Evolutionary conservation across 2,797 vertebrate species (phyloP), one percentile per base, ranked within the genome.

Genomic region (Euphonia xanthogaster): DNA sequence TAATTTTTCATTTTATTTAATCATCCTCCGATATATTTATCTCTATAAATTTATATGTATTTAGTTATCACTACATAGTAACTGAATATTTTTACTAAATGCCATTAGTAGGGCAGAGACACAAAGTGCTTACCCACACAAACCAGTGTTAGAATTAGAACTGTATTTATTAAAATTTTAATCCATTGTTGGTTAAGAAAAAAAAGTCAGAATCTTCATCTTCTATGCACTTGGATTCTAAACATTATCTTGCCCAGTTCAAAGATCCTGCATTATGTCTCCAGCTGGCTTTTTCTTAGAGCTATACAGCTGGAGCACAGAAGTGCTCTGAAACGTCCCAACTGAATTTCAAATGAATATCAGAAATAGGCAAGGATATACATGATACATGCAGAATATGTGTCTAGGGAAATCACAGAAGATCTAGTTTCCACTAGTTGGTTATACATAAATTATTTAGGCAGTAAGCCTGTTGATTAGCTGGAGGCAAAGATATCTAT

Each of bases 361-460:
- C 93, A 96, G 87, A 96, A 96, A 96, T 95, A 96, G 93, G 67
- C 91, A 94, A 86, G 62, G 87, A 94, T 95, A 95, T 91, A 92
- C 96, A 96, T 94, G 95, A 92, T 95, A 94, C 93, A 96, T 95
- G 91, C 66, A 7, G 82, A 93, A 86, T 88, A 75, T 63, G 95
- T 94, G 88, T 86, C 91, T 90, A 81, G 95, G 96, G 96, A 97
- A 97, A 96, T 95, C 94, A 95, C 87, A 96, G 91, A 87, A 95
- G 92, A 96, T 95, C 96, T 90, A 89, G 77, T 95, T 96, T 94
- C 95, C 85, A 93, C 86, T 93, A 78, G 87, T 67, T 92, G 89
- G 93, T 95, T 94, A 93, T 91, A 84, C 89, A 95, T 97, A 88
- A 94, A 95, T 97, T 95, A 97, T 97, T 96, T 91, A 96, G 82